Conservation (phyloP, 1,140 invertebrate genomes). For the Zaprionus davidi region DNA sequence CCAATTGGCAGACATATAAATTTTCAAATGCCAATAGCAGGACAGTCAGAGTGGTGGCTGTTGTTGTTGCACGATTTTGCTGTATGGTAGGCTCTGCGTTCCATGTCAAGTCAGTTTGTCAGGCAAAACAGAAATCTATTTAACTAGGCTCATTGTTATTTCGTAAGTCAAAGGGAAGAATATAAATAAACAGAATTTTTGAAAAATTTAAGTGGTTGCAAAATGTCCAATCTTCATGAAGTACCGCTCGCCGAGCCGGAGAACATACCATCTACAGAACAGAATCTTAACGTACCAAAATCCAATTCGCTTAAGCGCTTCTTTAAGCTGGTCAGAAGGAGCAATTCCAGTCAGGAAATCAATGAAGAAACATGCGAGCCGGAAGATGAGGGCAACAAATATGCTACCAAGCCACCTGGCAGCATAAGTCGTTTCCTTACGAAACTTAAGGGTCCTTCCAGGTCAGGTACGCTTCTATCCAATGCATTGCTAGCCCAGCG, state of each 20-base stretch:
- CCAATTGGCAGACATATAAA: constrained; percentile 50
- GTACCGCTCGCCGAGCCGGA: constrained; percentile 47
- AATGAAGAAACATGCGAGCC: constrained; percentile 22
- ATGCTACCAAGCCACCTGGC: constrained; percentile 14
- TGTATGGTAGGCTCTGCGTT: constrained; percentile 50
- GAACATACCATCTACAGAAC: constrained; percentile 11
- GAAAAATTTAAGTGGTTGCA: constrained; percentile 47
- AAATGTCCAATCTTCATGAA: constrained; percentile 64
- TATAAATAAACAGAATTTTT: constrained; percentile 31
- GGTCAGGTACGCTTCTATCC: constrained; percentile 22
- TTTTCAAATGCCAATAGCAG: constrained; percentile 37
- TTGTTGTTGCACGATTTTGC: background rate
- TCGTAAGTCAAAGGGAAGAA: constrained; percentile 49
- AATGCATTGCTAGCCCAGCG: background rate
- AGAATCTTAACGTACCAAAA: constrained; percentile 17
- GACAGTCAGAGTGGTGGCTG: background rate
- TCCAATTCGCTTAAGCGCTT: constrained; percentile 60
- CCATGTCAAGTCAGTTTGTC: background rate
- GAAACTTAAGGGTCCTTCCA: constrained; percentile 25
- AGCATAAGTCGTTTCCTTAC: constrained; percentile 44
- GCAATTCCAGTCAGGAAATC: background rate
- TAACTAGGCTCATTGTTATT: constrained; percentile 54
- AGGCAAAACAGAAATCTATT: constrained; percentile 12
- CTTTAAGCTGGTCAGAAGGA: constrained; percentile 62
- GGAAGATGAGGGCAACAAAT: constrained; percentile 32